Evolutionary conservation across 2,888 invertebrate species (phyloP).

Genomic region (Adelphocoris suturalis): DNA sequence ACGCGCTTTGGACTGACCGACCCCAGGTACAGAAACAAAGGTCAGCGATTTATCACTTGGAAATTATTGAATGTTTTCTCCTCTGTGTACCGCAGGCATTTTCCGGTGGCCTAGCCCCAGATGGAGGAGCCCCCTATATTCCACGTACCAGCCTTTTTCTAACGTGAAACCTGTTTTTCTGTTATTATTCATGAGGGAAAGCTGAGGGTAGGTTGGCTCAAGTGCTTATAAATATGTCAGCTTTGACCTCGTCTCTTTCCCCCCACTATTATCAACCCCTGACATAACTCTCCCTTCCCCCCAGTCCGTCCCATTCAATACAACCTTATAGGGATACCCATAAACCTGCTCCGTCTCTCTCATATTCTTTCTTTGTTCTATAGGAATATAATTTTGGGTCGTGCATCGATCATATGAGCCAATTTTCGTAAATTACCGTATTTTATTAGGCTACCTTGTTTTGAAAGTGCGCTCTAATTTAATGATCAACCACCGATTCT

Average conservation of each 20-base stretch:
- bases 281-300: constrained; percentile 26
- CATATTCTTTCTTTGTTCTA: background rate
- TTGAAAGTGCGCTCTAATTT: too few species aligned
- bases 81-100: background rate
- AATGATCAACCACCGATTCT: too few species aligned
- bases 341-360: background rate
- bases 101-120: background rate
- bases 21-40: constrained; percentile 5
- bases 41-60: constrained; percentile 13
- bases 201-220: constrained; percentile 53
- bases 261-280: constrained; percentile 50
- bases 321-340: constrained; percentile 14
- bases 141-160: constrained; percentile 51
- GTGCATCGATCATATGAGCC: too few species aligned
- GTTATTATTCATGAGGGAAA: constrained; percentile 65
- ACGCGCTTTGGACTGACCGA: background rate
- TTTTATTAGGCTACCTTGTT: too few species aligned
- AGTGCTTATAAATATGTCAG: constrained; percentile 69
- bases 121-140: background rate
- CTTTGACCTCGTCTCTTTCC: constrained; percentile 56
- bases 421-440: too few species aligned
- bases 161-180: constrained; percentile 64
- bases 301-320: constrained; percentile 23
- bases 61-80: constrained; percentile 55
- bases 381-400: too few species aligned